These are phyloP conservation scores for Bergia sp. DNA, from an alignment of 92 coral and sea anemone genomes.

Conservation along the genomic window DNA sequence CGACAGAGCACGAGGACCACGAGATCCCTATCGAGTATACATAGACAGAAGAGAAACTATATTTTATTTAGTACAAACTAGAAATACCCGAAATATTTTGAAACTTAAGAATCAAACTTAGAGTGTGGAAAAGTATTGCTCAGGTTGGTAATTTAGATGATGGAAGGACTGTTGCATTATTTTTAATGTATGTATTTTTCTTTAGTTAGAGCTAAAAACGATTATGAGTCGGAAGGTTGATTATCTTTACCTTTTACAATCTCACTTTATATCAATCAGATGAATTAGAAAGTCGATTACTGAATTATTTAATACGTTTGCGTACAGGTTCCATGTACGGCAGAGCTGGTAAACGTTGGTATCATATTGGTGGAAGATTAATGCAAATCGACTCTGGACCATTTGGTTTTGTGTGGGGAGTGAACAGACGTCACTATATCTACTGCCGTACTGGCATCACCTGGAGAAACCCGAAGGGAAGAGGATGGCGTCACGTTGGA, in stretches of 20 bases:
- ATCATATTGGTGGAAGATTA: conserved; percentile 24
- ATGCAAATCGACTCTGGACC: conserved; percentile 63
- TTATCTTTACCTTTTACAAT: background rate
- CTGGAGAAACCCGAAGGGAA: conserved; percentile 6
- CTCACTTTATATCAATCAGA: background rate
- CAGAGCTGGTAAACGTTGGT: conserved; percentile 51
- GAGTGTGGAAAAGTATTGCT: background rate
- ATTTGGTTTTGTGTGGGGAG: conserved; percentile 46
- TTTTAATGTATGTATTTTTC: too few species aligned
- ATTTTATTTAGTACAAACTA: too few species aligned
- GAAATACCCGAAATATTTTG: too few species aligned
- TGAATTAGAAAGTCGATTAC: background rate
- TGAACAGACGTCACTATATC: conserved; percentile 32
- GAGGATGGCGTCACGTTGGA: conserved; percentile 23
- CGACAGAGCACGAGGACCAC: background rate
- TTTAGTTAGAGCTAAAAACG: too few species aligned
- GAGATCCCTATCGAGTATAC: too few species aligned
- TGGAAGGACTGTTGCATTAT: background rate
- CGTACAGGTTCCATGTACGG: conserved; percentile 28
- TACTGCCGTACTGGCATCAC: conserved; percentile 51
- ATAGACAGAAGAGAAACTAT: too few species aligned
- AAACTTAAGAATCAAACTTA: too few species aligned
- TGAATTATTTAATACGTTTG: background rate
- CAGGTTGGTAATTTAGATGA: background rate
- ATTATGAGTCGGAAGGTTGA: background rate